Evolutionary conservation across 2,888 invertebrate species (phyloP).

Genomic region (Cephonodes hylas): DNA sequence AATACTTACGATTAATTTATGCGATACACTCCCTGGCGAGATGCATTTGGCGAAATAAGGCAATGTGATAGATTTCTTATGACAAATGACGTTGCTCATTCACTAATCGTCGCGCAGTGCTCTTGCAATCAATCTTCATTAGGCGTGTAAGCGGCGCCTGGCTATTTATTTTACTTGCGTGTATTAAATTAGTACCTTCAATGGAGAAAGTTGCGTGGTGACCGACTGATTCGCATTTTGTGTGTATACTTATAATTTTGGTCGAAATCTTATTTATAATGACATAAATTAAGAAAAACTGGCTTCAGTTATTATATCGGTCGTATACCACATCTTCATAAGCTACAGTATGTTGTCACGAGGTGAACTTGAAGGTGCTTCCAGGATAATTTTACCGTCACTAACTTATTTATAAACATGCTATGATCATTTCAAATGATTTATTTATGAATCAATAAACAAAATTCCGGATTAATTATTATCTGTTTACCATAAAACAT

Average conservation of each 20-base stretch:
- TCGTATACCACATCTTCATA: neutral
- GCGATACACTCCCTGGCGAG: neutral
- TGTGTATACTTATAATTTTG: conserved; percentile 18
- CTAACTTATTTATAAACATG: neutral
- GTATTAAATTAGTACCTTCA: conserved; percentile 30
- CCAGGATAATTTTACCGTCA: neutral
- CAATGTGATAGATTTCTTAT: conserved; percentile 20
- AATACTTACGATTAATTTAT: neutral
- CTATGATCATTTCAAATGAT: neutral
- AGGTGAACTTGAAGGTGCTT: neutral
- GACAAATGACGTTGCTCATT: conserved; percentile 46
- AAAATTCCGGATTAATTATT: neutral
- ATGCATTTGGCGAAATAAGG: neutral
- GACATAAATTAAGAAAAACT: neutral
- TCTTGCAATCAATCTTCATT: conserved; percentile 74
- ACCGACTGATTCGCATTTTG: conserved; percentile 46
- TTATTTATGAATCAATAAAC: neutral
- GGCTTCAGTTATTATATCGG: neutral
- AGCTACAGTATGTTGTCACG: neutral
- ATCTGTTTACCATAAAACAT: neutral
- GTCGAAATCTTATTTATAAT: neutral
- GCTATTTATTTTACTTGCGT: conserved; percentile 66
- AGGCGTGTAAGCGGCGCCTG: conserved; percentile 61
- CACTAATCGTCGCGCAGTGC: conserved; percentile 57
- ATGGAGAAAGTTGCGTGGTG: conserved; percentile 74